Conservation (phyloP, 2,888 invertebrate genomes). For the Oxyteleia sp. region DNA sequence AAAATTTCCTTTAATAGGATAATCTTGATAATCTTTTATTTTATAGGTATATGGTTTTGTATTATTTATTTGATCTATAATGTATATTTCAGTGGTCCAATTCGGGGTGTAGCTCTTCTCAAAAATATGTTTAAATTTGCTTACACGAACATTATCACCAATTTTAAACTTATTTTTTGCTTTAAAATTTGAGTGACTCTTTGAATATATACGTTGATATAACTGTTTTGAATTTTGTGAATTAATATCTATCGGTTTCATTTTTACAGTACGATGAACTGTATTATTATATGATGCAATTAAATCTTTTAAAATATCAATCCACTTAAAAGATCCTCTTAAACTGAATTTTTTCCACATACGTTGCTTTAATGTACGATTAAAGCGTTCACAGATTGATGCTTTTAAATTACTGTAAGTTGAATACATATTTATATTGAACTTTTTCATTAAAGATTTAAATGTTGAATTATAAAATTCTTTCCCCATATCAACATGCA, state of each 20-base stretch:
- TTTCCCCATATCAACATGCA: slow-evolving; percentile 15
- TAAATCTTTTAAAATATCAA: not conserved
- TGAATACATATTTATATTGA: slow-evolving; percentile 1
- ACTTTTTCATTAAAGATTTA: not conserved
- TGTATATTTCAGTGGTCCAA: slow-evolving; percentile 1
- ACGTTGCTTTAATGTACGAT: not conserved
- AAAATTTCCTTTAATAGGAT: not conserved
- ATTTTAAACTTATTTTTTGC: not conserved
- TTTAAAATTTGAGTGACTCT: not conserved
- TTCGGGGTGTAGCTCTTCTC: not conserved
- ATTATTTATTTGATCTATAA: not conserved
- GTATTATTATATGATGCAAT: slow-evolving; percentile 26
- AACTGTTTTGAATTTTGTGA: slow-evolving; percentile 8
- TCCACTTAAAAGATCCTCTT: not conserved
- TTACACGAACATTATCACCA: not conserved
- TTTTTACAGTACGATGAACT: slow-evolving; percentile 25
- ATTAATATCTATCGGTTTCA: slow-evolving; percentile 37
- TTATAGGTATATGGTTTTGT: not conserved
- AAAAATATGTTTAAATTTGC: not conserved
- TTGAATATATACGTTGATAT: not conserved
- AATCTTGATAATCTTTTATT: not conserved
- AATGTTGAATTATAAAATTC: slow-evolving; percentile 11
- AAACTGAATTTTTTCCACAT: slow-evolving; percentile 17
- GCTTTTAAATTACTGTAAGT: slow-evolving; percentile 14
- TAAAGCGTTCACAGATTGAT: no score